Base-by-base conservation (phyloP, 2,113 vertebrate genomes). In the Laterallus jamaicensis region DNA sequence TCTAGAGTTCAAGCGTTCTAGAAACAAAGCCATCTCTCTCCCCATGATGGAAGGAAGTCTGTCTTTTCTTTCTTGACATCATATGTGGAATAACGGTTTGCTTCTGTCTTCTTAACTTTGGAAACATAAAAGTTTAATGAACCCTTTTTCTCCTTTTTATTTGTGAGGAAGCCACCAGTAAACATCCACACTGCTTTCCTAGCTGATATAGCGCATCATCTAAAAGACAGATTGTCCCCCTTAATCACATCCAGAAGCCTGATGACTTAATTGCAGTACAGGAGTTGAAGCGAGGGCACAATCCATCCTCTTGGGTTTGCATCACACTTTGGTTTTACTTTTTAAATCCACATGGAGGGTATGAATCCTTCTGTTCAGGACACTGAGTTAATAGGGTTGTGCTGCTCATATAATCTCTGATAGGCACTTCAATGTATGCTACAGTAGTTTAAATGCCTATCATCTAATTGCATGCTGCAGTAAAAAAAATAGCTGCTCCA, bases 291-390 rank as follows among this genome's bases (percentile, higher is more conserved):
- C 12, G 40, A 91, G 12, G 15, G 18, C 29, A 84, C 25, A 64
- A 35, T 71, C 8, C 25, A 20, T 14, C 40, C 50, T 63, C 5
- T 3, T 50, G 49, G n/a, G 24, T 59, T 84, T 62, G 14, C 8
- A n/a, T 5, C 1, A 1, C 54, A 31, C 15, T 86, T 62, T 77
- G 24, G 12, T 32, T 74, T 83, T 58, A 5, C 10, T 86, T 92
- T 89, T 69, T n/a, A 63, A 80, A 60, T 88, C n/a, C 47, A 15
- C 37, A 28, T 0, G 0, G 15, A 71, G 22, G 4, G 8, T 64
- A 60, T 67, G 78, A 78, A 55, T 50, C 47, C 44, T 69, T 54
- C 12, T 13, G 13, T 25, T 71, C 58, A n/a, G 32, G 39, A 52
- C 17, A 52, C 22, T 54, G 35, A 49, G 79, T 79, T 42, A 66